Conservation (phyloP, 2,888 invertebrate species). For the Mythimna albipuncta region DNA sequence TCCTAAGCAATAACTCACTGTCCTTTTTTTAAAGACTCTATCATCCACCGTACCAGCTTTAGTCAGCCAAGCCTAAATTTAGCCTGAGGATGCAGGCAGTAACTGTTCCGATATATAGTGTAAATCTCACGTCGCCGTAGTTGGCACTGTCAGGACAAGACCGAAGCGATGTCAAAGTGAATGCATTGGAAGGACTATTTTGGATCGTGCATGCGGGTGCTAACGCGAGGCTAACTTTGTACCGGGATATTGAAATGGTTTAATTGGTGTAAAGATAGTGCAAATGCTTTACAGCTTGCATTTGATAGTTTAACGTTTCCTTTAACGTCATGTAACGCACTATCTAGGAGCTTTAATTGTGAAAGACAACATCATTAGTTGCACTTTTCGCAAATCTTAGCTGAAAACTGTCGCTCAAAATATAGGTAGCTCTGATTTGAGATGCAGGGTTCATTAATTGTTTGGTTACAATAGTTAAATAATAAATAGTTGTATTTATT, state of each 20-base stretch:
- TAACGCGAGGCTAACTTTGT: constrained; percentile 20
- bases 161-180: constrained; percentile 58
- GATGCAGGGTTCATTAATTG: no score
- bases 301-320: no score
- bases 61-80: constrained; percentile 50
- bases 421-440: no score
- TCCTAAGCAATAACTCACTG: neutral
- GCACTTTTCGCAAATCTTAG: no score
- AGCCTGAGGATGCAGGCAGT: constrained; percentile 35
- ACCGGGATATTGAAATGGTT: neutral
- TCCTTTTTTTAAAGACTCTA: constrained; percentile 5
- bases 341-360: no score
- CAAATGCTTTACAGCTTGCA: no score
- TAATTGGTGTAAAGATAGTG: neutral
- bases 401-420: no score
- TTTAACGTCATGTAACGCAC: no score
- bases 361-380: no score
- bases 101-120: constrained; percentile 61
- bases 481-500: no score
- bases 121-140: constrained; percentile 55
- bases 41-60: constrained; percentile 19
- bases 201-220: constrained; percentile 40
- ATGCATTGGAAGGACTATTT: constrained; percentile 57
- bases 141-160: constrained; percentile 56
- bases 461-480: no score